These are phyloP conservation scores for Ceratina japonica DNA, from an alignment of 1,140 invertebrate species.

Conservation along the genomic window DNA sequence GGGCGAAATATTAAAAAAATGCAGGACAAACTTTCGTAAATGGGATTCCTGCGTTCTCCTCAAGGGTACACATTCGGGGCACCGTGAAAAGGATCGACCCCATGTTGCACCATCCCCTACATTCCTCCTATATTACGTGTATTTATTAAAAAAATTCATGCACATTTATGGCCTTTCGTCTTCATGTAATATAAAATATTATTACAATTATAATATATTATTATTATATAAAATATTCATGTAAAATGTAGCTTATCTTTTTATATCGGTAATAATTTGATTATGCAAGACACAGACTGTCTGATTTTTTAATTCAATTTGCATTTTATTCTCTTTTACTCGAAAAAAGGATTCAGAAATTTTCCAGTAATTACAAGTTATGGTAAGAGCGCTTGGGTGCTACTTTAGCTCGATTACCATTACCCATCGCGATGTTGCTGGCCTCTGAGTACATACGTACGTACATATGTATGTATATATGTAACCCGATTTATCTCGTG, in stretches of 20 bases:
- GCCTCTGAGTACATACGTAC: neutral
- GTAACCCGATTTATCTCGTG: slow-evolving; percentile 17
- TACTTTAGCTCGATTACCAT: neutral
- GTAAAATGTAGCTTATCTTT: too few relatives aligned
- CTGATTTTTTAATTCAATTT: too few relatives aligned
- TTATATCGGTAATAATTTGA: too few relatives aligned
- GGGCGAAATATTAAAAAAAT: neutral
- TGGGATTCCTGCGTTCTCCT: neutral
- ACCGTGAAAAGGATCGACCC: neutral
- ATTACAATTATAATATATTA: too few relatives aligned
- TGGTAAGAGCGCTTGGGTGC: neutral
- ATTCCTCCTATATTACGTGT: neutral
- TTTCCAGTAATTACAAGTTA: too few relatives aligned
- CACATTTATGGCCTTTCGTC: neutral
- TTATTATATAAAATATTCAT: too few relatives aligned
- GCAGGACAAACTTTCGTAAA: neutral
- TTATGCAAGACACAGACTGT: too few relatives aligned
- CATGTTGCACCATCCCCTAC: neutral
- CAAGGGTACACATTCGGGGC: neutral
- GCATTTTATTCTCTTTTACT: too few relatives aligned
- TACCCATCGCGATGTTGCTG: slow-evolving; percentile 1
- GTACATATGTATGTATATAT: too few relatives aligned
- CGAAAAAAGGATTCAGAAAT: too few relatives aligned
- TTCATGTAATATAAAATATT: too few relatives aligned
- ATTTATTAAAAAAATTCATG: neutral